Percentiles rank a stretch among this genome's conserved stretches.
These are phyloP conservation scores for Cephalopholis sonnerati DNA, from an alignment of 2,113 vertebrate species.

Conservation along the genomic window DNA sequence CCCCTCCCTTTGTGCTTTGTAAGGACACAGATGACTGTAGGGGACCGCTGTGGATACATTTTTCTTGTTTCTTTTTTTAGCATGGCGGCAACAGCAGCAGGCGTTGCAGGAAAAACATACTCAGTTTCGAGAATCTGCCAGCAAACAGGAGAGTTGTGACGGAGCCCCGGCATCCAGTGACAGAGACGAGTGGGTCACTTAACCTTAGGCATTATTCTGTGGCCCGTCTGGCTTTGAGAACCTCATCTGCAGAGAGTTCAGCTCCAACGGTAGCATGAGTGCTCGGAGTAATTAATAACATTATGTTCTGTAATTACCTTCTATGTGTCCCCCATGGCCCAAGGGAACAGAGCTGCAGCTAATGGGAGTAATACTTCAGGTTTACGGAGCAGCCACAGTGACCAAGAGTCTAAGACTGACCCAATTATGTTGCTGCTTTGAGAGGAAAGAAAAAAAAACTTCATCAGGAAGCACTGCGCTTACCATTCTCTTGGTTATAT, in stretches of 20 bases:
- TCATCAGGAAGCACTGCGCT: slow-evolving; percentile 14
- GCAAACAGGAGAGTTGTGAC: slow-evolving; percentile 25
- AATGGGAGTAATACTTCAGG: slow-evolving; percentile 74
- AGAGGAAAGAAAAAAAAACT: slow-evolving; percentile 41
- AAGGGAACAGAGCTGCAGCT: slow-evolving; percentile 68
- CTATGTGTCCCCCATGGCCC: slow-evolving; percentile 71
- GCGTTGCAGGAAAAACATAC: slow-evolving; percentile 15
- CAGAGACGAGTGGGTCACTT: slow-evolving; percentile 63
- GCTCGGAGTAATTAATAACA: slow-evolving; percentile 82
- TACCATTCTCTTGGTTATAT: slow-evolving; percentile 4
- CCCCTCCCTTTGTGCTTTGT: not conserved
- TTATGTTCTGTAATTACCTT: slow-evolving; percentile 84
- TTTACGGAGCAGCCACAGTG: slow-evolving; percentile 66
- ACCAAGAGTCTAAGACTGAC: slow-evolving; percentile 62
- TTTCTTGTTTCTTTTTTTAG: slow-evolving; percentile 27
- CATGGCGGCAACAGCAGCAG: not conserved
- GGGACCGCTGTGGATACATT: slow-evolving; percentile 30
- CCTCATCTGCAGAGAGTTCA: slow-evolving; percentile 63
- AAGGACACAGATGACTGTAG: slow-evolving; percentile 54
- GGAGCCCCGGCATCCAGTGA: slow-evolving; percentile 45
- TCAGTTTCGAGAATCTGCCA: not conserved
- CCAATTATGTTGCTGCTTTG: slow-evolving; percentile 65
- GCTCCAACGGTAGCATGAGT: slow-evolving; percentile 53
- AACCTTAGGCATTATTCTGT: slow-evolving; percentile 50
- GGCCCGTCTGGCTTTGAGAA: slow-evolving; percentile 46